These are phyloP conservation scores for Drosophila navojoa DNA, from an alignment of 1,140 invertebrate species.

Conservation along the genomic window DNA sequence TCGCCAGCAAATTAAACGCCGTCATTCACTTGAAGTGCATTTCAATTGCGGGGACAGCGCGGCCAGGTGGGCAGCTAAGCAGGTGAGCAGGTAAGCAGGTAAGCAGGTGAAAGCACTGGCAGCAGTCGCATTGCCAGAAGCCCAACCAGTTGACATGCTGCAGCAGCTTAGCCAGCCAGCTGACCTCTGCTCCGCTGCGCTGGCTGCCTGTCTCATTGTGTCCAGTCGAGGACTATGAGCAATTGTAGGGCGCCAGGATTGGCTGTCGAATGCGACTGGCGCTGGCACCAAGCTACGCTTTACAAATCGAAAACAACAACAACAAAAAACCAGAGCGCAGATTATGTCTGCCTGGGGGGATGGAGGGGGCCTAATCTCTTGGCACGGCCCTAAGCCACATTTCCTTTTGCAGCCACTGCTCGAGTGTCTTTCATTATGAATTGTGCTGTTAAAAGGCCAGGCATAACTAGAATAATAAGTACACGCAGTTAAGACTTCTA, in stretches of 20 bases:
- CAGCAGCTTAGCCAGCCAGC: conserved; percentile 57
- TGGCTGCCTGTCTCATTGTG: conserved; percentile 3
- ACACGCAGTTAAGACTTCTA: no score
- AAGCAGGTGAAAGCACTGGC: conserved; percentile 15
- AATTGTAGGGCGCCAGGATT: conserved; percentile 62
- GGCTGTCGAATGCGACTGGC: conserved; percentile 26
- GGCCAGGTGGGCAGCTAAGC: background rate
- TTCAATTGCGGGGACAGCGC: conserved; percentile 50
- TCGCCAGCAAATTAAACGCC: conserved; percentile 64
- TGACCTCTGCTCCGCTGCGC: background rate
- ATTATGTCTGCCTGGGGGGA: conserved; percentile 9
- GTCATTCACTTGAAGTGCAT: conserved; percentile 65
- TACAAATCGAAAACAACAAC: conserved; percentile 21
- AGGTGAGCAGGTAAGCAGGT: background rate
- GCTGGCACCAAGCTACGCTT: conserved; percentile 5
- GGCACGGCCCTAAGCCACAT: conserved; percentile 2
- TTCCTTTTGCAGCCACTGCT: background rate
- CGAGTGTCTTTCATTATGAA: conserved; percentile 6
- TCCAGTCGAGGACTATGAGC: conserved; percentile 39
- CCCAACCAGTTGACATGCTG: conserved; percentile 66
- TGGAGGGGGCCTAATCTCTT: conserved; percentile 9
- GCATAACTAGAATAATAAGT: background rate
- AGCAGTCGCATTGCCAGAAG: conserved; percentile 57
- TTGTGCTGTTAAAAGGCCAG: background rate
- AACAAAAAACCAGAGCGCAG: conserved; percentile 13